Base-by-base conservation (phyloP, 2,113 vertebrate genomes). In the Proterorhinus semilunaris region DNA sequence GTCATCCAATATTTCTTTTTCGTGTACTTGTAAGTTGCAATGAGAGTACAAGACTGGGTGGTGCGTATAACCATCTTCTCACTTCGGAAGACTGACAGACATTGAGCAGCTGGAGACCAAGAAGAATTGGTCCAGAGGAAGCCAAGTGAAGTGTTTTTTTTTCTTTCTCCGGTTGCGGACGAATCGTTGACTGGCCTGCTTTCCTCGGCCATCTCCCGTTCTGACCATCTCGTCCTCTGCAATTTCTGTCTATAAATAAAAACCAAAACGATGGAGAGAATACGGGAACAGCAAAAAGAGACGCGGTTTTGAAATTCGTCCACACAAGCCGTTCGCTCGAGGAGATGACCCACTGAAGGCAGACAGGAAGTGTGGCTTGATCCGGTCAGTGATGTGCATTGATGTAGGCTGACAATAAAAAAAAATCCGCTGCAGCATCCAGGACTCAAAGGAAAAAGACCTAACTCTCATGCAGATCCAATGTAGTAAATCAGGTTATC, bases 201-300 rank as follows among this genome's bases (percentile, higher is more conserved):
- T 65, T 9, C 50, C 66, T 49, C 65, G 42, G 0, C 6, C 42
- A 17, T 54, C 50, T 75, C 49, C 51, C 17, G 36, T 68, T 67
- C 75, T 73, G 66, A 79, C 74, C 3, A 0, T 82, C 70, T 82
- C 72, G 65, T 79, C 73, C 71, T 77, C 70, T 71, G 52, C 54
- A 75, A 72, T 75, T 78, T 76, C 53, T 64, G 75, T 83, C 78
- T 82, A 85, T 89, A 89, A 90, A 85, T 90, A 90, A 87, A 83
- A 76, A 53, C 52, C 65, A 62, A 74, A 44, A 78, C 65, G 79
- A 79, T 48, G 8, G 65, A 82, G 81, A 76, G 66, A 79, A 78
- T 68, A 68, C 42, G 4, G 68, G 69, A 61, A 16, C 1, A 17
- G 27, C 58, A 52, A 66, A 42, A 43, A 42, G 52, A 74, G 62